Evolutionary conservation across 2,888 invertebrate genomes (phyloP).

Genomic region (Drosophila suboccidentalis): DNA sequence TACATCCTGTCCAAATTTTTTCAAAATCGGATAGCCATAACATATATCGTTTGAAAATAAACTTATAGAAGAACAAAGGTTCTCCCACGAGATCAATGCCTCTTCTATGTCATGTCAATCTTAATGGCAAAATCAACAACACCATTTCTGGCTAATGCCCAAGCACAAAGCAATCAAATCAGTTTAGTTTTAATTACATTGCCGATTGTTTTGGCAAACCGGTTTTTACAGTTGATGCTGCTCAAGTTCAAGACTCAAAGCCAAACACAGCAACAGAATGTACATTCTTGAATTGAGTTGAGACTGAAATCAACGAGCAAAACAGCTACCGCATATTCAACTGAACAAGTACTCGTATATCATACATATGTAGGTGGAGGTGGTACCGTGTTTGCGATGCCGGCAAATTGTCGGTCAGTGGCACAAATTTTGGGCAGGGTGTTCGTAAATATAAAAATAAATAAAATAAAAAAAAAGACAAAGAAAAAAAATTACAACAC

Average conservation of each 20-base stretch:
- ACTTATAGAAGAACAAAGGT: neutral
- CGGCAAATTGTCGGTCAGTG: constrained; percentile 74
- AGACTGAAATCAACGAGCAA: constrained; percentile 32
- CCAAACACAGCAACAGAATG: neutral
- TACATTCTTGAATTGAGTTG: neutral
- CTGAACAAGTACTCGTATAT: constrained; percentile 1
- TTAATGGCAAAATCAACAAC: constrained; percentile 3
- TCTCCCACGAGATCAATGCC: neutral
- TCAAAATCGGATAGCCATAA: too few relatives aligned
- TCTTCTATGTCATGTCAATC: constrained; percentile 20
- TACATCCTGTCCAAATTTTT: too few relatives aligned
- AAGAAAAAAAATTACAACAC: constrained; percentile 38
- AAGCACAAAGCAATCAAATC: constrained; percentile 42
- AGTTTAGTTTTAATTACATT: constrained; percentile 50
- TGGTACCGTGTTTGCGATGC: constrained; percentile 16
- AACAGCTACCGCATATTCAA: constrained; percentile 17
- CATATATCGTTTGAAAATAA: neutral
- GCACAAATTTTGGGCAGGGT: constrained; percentile 73
- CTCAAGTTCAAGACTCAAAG: constrained; percentile 45
- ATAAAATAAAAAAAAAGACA: constrained; percentile 16
- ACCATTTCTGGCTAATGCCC: constrained; percentile 26
- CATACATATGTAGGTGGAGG: neutral
- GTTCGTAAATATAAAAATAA: constrained; percentile 46
- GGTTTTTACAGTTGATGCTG: constrained; percentile 55
- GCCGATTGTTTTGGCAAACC: constrained; percentile 34